Conservation (phyloP, 2,888 invertebrate genomes). For the Trachelus stipa region DNA sequence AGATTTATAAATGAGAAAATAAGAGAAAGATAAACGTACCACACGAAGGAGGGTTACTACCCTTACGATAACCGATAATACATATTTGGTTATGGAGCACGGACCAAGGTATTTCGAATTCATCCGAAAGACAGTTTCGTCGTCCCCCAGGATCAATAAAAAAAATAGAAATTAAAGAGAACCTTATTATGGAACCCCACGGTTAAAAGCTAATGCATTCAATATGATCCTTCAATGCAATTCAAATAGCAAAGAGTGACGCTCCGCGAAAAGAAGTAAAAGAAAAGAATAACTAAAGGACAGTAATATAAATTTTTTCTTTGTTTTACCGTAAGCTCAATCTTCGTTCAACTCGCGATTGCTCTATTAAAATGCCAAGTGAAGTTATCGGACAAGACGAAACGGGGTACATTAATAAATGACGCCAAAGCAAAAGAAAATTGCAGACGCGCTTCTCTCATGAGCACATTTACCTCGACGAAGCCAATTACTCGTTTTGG, state of each 20-base stretch:
- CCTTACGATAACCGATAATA: neutral
- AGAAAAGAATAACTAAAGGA: neutral
- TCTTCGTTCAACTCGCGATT: neutral
- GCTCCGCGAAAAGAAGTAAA: neutral
- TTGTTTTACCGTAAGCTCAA: neutral
- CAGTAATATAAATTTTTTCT: neutral
- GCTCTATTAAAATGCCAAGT: conserved; percentile 3
- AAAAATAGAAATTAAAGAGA: neutral
- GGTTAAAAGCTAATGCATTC: neutral
- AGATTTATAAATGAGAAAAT: neutral
- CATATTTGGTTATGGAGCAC: neutral
- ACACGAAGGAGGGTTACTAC: neutral
- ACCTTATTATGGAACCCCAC: neutral
- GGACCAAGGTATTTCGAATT: neutral
- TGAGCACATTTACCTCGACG: neutral
- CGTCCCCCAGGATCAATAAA: neutral
- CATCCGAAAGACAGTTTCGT: neutral
- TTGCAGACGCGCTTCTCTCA: neutral
- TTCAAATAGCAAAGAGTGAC: neutral
- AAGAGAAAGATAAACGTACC: neutral
- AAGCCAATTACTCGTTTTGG: neutral
- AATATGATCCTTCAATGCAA: neutral
- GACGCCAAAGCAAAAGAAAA: neutral
- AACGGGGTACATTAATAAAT: neutral
- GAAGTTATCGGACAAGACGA: neutral